These are phyloP conservation scores for Tiaroga cobitis DNA, from an alignment of 2,797 vertebrate species.

Conservation along the genomic window DNA sequence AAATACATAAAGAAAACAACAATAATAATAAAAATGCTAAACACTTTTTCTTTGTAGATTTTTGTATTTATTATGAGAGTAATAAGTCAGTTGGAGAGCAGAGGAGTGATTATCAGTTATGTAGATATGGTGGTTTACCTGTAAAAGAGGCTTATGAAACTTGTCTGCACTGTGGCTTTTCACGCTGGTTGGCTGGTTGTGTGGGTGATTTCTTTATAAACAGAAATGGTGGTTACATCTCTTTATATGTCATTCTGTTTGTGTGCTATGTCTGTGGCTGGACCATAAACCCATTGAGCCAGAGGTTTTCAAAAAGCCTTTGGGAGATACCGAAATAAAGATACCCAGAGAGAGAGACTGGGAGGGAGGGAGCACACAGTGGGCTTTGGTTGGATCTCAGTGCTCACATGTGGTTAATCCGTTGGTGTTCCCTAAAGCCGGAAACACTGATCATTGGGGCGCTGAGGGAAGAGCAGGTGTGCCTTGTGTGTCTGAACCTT, in stretches of 20 bases:
- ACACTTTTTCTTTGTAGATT: background rate
- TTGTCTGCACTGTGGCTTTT: slow-evolving; percentile 47
- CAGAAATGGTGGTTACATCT: slow-evolving; percentile 46
- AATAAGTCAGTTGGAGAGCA: slow-evolving; percentile 41
- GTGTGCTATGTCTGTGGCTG: slow-evolving; percentile 20
- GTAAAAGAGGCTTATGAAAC: slow-evolving; percentile 51
- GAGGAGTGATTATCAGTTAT: slow-evolving; percentile 40
- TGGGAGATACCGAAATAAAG: slow-evolving; percentile 55
- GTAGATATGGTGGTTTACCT: slow-evolving; percentile 44
- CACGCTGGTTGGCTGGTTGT: slow-evolving; percentile 31
- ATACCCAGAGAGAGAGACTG: slow-evolving; percentile 19
- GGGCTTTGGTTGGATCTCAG: slow-evolving; percentile 55
- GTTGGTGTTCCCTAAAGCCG: slow-evolving; percentile 60
- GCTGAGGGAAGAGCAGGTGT: slow-evolving; percentile 50
- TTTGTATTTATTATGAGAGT: background rate
- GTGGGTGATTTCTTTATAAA: slow-evolving; percentile 56
- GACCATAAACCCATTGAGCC: slow-evolving; percentile 49
- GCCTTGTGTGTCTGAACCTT: slow-evolving; percentile 3
- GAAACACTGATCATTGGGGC: slow-evolving; percentile 57
- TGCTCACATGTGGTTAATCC: slow-evolving; percentile 62
- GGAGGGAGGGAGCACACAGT: slow-evolving; percentile 45
- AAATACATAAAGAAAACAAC: background rate
- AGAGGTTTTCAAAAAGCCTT: slow-evolving; percentile 56
- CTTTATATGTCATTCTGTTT: slow-evolving; percentile 25
- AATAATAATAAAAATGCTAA: background rate